Percentiles rank a stretch among this genome's conserved stretches.
Conservation (phyloP, 2,888 invertebrate species). For the Ectemnius continuus region DNA sequence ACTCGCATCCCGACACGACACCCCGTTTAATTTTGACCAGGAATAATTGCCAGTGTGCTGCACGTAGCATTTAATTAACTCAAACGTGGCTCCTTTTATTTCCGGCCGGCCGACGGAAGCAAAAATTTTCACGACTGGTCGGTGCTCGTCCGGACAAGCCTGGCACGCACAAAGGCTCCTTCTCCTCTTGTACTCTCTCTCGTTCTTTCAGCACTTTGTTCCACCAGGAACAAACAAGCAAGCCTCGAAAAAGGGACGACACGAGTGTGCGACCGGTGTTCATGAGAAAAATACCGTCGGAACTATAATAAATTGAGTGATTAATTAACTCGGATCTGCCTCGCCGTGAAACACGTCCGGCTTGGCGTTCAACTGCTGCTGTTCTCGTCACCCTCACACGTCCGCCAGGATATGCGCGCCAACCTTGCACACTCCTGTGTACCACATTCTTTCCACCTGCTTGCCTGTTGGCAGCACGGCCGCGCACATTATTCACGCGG, state of each 20-base stretch:
- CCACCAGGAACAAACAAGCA: slow-evolving; percentile 49
- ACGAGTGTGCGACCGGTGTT: neutral
- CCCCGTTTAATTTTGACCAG: slow-evolving; percentile 45
- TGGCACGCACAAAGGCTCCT: slow-evolving; percentile 43
- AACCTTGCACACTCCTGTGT: slow-evolving; percentile 16
- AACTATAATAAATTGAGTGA: slow-evolving; percentile 64
- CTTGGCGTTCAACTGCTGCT: no score
- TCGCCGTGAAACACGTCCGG: neutral
- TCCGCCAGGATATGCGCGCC: slow-evolving; percentile 19
- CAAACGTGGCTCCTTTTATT: slow-evolving; percentile 37
- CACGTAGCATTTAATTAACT: slow-evolving; percentile 60
- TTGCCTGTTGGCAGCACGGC: no score
- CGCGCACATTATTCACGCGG: slow-evolving; percentile 38
- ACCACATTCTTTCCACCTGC: no score
- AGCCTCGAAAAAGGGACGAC: slow-evolving; percentile 6
- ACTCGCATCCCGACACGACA: slow-evolving; percentile 1
- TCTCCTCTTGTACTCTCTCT: slow-evolving; percentile 4
- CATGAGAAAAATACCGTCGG: slow-evolving; percentile 55
- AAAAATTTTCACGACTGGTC: slow-evolving; percentile 41
- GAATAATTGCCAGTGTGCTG: slow-evolving; percentile 57
- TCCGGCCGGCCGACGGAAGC: slow-evolving; percentile 27
- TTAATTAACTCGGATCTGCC: slow-evolving; percentile 58
- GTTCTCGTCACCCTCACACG: slow-evolving; percentile 16
- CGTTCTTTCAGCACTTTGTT: slow-evolving; percentile 54
- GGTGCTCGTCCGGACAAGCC: slow-evolving; percentile 17